Evolutionary conservation across 2,797 vertebrate genomes (phyloP), one percentile per base, ranked within the genome.

Genomic region (Pantherophis vulpinus): DNA sequence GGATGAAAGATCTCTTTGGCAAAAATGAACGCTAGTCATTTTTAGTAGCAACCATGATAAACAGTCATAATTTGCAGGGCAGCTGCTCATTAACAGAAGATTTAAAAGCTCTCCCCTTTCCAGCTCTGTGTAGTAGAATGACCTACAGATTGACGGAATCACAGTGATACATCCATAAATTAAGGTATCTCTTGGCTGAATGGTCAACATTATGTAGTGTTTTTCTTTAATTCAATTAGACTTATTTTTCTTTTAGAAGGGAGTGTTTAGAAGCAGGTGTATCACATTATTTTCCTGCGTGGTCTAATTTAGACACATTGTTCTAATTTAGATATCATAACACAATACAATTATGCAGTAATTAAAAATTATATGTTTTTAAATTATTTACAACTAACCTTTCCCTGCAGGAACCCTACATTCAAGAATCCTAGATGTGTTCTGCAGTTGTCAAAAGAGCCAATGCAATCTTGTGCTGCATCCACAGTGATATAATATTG

Each of bases 81-180:
- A 61, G 94, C 87, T 87, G 95, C 86, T 90, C 94, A 96, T 96
- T 96, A 95, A 96, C 94, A 86, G 90, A 88, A 94, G 95, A 91
- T 96, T 95, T 95, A 95, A 95, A 94, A 95, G 91, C 91, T 32
- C 63, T 91, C 92, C 95, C 94, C 94, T 96, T 95, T 95, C 94
- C 95, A 29, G 3, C 87, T 92, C 83, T 59, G 56, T 74, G 88
- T 95, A 96, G 94, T 70, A 94, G 95, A 94, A 95, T 96, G 97
- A 97, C 91, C 96, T 89, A 89, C 94, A 91, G 94, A 93, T 87
- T 90, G 61, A 95, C 91, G 95, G 92, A 93, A 97, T 95, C 93
- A 93, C 93, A 94, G 94, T 79, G 93, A 88, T 37, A 12, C 90
- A 60, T 0, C 7, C 96, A 83, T 0, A 94, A 95, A 97, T 97